These are phyloP conservation scores for Phaedon cochleariae DNA, from an alignment of 2,888 invertebrate genomes.

Conservation along the genomic window DNA sequence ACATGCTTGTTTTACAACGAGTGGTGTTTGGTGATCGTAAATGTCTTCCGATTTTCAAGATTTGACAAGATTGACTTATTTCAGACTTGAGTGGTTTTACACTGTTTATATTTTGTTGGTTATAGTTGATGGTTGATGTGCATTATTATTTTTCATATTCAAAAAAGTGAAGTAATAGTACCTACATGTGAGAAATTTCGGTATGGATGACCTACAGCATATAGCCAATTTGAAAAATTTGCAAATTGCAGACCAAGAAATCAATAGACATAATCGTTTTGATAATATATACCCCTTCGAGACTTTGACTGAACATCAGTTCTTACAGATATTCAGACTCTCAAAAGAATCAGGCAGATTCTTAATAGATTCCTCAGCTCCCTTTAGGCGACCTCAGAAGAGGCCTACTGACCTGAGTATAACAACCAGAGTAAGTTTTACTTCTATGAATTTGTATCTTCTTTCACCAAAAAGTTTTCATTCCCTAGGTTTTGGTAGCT, in stretches of 20 bases:
- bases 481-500: conserved; percentile 9
- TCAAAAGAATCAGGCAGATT: too few relatives aligned
- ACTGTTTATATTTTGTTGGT: not conserved
- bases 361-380: conserved; percentile 6
- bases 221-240: not conserved
- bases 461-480: not conserved
- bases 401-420: too few relatives aligned
- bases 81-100: too few relatives aligned
- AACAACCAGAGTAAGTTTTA: not conserved
- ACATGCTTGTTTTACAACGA: not conserved
- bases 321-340: too few relatives aligned
- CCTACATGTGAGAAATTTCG: not conserved
- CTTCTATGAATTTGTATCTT: not conserved
- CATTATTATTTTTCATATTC: not conserved
- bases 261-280: conserved; percentile 8
- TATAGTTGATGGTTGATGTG: not conserved
- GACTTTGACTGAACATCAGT: too few relatives aligned
- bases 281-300: conserved; percentile 10
- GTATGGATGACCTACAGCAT: not conserved
- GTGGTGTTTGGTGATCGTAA: not conserved
- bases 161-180: not conserved
- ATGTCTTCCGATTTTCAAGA: not conserved
- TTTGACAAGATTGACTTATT: not conserved
- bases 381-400: conserved; percentile 12
- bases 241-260: too few relatives aligned